A percentile compares a stretch with the other conserved stretches of the same genome.
These are phyloP conservation scores for Salvator merianae DNA, from an alignment of 2,113 vertebrate genomes.

Conservation along the genomic window DNA sequence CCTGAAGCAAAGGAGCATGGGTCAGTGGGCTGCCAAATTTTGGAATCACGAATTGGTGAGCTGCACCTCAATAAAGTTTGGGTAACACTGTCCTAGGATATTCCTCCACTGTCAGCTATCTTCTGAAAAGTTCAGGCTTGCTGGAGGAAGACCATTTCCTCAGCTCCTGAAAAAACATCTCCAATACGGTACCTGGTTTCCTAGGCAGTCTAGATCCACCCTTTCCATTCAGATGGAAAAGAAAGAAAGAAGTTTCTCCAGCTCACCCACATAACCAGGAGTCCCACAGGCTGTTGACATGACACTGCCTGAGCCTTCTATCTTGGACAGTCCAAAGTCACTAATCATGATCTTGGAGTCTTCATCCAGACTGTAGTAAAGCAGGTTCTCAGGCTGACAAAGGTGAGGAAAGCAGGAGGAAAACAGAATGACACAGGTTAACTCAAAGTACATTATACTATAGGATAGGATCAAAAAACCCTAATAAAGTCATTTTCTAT, in stretches of 20 bases:
- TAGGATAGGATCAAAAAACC: too few species aligned
- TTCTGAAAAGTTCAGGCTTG: too few species aligned
- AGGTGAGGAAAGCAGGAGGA: not conserved
- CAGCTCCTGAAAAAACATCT: not conserved
- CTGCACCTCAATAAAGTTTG: too few species aligned
- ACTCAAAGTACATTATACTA: not conserved
- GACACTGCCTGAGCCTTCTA: constrained; percentile 89
- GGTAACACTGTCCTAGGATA: too few species aligned
- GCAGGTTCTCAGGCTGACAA: constrained; percentile 91
- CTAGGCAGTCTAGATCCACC: not conserved
- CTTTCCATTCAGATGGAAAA: not conserved
- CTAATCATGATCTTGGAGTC: constrained; percentile 99
- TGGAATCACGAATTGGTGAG: too few species aligned
- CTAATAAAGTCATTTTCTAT: too few species aligned
- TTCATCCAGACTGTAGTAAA: constrained; percentile 95
- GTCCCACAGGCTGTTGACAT: constrained; percentile 81
- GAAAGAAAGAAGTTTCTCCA: not conserved
- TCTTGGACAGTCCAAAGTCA: constrained; percentile 95
- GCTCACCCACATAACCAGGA: constrained; percentile 89
- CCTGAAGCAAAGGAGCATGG: too few species aligned
- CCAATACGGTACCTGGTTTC: not conserved
- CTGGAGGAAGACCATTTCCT: not conserved
- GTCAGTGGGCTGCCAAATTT: too few species aligned
- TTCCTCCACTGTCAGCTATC: too few species aligned
- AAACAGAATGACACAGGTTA: not conserved